These are phyloP conservation scores for Meta bourneti DNA, from an alignment of 2,888 invertebrate species.

Conservation along the genomic window DNA sequence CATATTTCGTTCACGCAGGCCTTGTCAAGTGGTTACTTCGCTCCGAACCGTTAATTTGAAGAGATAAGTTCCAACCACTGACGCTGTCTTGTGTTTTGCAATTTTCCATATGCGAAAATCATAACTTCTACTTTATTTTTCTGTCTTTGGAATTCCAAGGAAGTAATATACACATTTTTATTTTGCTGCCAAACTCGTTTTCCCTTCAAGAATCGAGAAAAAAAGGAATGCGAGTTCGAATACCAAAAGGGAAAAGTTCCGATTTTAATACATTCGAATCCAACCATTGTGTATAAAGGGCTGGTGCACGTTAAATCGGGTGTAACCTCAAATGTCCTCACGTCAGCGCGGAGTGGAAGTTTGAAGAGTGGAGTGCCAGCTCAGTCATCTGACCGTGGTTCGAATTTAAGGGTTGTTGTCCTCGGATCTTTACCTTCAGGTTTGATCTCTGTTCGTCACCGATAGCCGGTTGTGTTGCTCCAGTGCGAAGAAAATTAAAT, in stretches of 20 bases:
- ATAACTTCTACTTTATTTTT: neutral
- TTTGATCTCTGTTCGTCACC: no score
- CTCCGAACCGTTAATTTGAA: neutral
- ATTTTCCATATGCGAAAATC: neutral
- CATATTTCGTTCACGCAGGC: neutral
- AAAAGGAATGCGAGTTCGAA: neutral
- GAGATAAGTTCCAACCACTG: neutral
- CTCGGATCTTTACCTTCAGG: no score
- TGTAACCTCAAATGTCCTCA: no score
- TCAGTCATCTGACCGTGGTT: no score
- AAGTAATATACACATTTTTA: neutral
- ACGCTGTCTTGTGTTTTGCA: neutral
- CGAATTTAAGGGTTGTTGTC: no score
- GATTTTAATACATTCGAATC: no score
- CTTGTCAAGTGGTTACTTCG: neutral
- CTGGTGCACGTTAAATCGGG: no score
- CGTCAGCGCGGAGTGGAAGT: no score
- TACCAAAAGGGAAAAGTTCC: neutral
- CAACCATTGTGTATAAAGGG: no score
- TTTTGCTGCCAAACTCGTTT: neutral
- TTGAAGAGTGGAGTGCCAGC: no score
- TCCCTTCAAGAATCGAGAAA: neutral
- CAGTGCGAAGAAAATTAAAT: no score
- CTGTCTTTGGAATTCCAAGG: neutral
- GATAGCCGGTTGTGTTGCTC: no score